These are phyloP conservation scores for Philopotamus ludificatus DNA, from an alignment of 1,140 invertebrate genomes.

Conservation along the genomic window DNA sequence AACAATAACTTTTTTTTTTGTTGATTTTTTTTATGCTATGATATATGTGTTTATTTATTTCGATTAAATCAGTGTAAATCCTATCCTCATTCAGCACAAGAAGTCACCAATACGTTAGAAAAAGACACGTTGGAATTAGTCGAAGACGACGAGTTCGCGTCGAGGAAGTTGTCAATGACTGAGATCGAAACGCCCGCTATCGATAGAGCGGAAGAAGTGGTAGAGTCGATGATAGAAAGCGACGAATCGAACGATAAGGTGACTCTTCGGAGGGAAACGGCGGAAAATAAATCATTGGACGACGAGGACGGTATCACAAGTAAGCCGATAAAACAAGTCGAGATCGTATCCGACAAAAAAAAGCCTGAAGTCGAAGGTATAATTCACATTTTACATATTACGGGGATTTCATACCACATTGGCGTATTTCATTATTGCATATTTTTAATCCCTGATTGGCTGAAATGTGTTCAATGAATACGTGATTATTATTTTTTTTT, in stretches of 20 bases:
- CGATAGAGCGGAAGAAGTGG: conserved; percentile 44
- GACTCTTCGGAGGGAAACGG: conserved; percentile 45
- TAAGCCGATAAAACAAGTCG: conserved; percentile 45
- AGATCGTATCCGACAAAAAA: conserved; percentile 44
- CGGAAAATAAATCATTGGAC: conserved; percentile 41
- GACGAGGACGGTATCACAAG: conserved; percentile 41
- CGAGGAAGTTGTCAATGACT: conserved; percentile 43
- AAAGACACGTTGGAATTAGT: conserved; percentile 50
- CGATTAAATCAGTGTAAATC: conserved; percentile 5
- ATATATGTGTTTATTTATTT: conserved; percentile 7
- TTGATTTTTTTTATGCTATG: conserved; percentile 16
- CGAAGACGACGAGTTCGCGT: conserved; percentile 42
- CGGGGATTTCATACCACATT: too few species aligned
- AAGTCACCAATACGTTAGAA: conserved; percentile 53
- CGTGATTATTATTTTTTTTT: too few species aligned
- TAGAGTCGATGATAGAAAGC: too few species aligned
- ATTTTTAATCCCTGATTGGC: too few species aligned
- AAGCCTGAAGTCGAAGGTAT: conserved; percentile 51
- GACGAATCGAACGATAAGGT: too few species aligned
- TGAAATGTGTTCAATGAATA: too few species aligned
- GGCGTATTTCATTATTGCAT: too few species aligned
- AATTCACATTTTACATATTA: conserved; percentile 20
- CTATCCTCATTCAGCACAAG: conserved; percentile 52
- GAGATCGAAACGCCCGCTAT: conserved; percentile 39
- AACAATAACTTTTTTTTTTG: conserved; percentile 17